Percentiles rank a stretch among this genome's conserved stretches.
Evolutionary conservation across 2,888 invertebrate genomes (phyloP).

Genomic region (Trissolcus japonicus): DNA sequence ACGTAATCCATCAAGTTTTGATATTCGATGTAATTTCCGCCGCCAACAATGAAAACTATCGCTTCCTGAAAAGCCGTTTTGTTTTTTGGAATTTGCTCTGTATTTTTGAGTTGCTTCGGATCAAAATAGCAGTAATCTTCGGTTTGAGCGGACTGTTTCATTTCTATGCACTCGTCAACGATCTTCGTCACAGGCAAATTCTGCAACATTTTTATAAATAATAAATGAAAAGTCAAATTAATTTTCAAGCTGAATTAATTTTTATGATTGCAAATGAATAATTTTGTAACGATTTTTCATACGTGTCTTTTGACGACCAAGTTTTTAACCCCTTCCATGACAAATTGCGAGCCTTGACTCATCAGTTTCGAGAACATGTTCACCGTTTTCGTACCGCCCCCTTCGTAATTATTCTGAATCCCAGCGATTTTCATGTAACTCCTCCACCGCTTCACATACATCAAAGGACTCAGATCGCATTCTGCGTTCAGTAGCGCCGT

Average conservation of each 20-base stretch:
- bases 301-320: slow-evolving; percentile 98
- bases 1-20: slow-evolving; percentile 98
- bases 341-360: slow-evolving; percentile 97
- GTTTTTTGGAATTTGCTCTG: slow-evolving; percentile 81
- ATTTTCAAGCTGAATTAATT: neutral
- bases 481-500: slow-evolving; percentile 86
- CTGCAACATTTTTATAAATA: slow-evolving; percentile 75
- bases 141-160: slow-evolving; percentile 85
- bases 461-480: slow-evolving; percentile 89
- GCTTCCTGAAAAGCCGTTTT: slow-evolving; percentile 87
- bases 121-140: slow-evolving; percentile 96
- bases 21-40: slow-evolving; percentile 99
- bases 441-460: slow-evolving; percentile 95
- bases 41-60: slow-evolving; percentile 93
- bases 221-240: neutral
- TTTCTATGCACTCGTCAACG: slow-evolving; percentile 92
- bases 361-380: slow-evolving; percentile 99
- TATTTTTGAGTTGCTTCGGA: slow-evolving; percentile 92
- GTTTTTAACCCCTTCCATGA: slow-evolving; percentile 99
- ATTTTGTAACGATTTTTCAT: slow-evolving; percentile 72
- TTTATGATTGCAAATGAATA: neutral
- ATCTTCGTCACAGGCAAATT: slow-evolving; percentile 95
- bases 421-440: slow-evolving; percentile 87
- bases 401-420: slow-evolving; percentile 89
- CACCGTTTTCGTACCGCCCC: slow-evolving; percentile 95